These are phyloP conservation scores for Ibycter americanus DNA, from an alignment of 2,797 vertebrate species.

Conservation along the genomic window DNA sequence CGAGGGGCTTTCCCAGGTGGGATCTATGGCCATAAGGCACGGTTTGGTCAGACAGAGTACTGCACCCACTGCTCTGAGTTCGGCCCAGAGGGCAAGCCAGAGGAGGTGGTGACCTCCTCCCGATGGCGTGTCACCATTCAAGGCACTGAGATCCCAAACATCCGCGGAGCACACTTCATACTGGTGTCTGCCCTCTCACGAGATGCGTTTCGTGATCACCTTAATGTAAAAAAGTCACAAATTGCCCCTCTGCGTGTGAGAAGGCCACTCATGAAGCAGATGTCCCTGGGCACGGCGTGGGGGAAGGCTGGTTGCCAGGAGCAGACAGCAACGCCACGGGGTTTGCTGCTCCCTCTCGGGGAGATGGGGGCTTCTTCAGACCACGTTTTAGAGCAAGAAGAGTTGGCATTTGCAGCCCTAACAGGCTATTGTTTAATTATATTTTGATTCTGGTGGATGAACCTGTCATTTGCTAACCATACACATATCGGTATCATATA, in stretches of 20 bases:
- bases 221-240: neutral
- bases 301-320: neutral
- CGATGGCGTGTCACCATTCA: too few species aligned
- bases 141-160: neutral
- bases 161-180: fast-evolving
- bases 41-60: neutral
- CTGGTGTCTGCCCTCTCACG: fast-evolving
- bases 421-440: neutral
- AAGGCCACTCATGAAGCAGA: neutral
- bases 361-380: neutral
- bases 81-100: neutral
- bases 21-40: neutral
- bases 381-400: neutral
- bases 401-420: neutral
- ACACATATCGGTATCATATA: fast-evolving
- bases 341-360: neutral
- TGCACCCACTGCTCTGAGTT: too few species aligned
- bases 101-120: neutral
- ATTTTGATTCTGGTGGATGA: neutral
- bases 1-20: neutral
- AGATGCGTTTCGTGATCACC: fast-evolving
- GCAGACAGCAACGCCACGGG: neutral
- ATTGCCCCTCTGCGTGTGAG: neutral
- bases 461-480: neutral
- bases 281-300: neutral